phyloP scores from a whole-genome alignment of 2,797 vertebrate species.

The Enteromius anoplus region DNA sequence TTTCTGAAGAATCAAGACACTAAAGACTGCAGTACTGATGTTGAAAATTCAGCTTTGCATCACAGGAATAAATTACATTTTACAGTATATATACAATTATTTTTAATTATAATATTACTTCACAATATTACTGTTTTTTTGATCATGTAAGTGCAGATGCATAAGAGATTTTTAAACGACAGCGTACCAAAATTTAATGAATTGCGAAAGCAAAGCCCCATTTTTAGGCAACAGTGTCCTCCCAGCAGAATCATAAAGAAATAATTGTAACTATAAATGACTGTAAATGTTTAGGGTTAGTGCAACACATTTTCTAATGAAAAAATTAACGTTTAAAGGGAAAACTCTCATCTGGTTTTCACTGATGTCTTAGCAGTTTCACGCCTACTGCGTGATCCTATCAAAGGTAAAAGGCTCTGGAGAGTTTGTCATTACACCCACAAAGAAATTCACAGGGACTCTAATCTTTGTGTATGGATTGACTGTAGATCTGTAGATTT shows the following conservation, averaged over 20 bases:
- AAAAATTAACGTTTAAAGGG: background rate
- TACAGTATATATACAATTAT: background rate
- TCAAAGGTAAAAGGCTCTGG: slow-evolving; percentile 1
- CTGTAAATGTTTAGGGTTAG: slow-evolving; percentile 1
- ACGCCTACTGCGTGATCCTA: slow-evolving; percentile 4
- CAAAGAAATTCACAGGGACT: background rate
- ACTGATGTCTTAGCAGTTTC: slow-evolving; percentile 3
- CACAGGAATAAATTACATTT: background rate
- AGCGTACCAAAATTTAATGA: background rate
- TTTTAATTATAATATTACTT: background rate
- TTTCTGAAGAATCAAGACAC: background rate
- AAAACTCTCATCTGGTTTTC: slow-evolving; percentile 3
- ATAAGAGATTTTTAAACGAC: background rate
- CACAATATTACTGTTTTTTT: background rate
- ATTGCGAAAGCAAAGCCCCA: background rate
- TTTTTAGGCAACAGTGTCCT: background rate
- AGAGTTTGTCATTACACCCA: slow-evolving; percentile 26
- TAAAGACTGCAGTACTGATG: background rate
- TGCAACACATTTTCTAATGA: background rate
- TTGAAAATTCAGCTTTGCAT: background rate
- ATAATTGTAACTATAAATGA: background rate
- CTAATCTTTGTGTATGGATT: background rate
- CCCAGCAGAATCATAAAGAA: background rate
- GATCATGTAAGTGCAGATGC: background rate
- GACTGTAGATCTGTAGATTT: background rate